These are phyloP conservation scores for Strix occidentalis DNA, from an alignment of 2,797 vertebrate species.

Conservation along the genomic window DNA sequence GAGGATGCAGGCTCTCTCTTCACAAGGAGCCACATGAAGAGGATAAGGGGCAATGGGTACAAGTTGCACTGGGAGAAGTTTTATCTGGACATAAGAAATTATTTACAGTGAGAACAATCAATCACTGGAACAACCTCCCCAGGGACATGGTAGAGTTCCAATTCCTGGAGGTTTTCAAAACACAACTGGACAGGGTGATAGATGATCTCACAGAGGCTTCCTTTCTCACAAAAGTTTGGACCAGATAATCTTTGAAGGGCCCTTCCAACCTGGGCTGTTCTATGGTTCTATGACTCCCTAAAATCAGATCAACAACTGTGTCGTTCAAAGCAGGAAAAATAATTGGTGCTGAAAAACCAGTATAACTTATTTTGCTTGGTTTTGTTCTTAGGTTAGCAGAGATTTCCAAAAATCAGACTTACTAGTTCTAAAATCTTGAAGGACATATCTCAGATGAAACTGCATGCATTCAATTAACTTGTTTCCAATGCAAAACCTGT, in stretches of 20 bases:
- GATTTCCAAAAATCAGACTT: not conserved
- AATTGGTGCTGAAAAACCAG: not conserved
- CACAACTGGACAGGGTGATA: not conserved
- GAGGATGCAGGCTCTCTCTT: not conserved
- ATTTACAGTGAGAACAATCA: not conserved
- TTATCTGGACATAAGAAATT: not conserved
- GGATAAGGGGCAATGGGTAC: not conserved
- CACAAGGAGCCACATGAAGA: not conserved
- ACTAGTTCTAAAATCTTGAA: not conserved
- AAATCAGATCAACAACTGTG: not conserved
- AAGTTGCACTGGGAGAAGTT: not conserved
- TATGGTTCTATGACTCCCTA: not conserved
- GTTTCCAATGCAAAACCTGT: not conserved
- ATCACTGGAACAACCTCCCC: not conserved
- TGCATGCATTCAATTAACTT: not conserved
- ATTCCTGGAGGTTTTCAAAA: not conserved
- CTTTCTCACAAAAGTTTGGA: not conserved
- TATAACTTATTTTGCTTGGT: not conserved
- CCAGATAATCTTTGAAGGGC: not conserved
- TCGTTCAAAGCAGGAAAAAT: not conserved
- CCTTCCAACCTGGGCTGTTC: not conserved
- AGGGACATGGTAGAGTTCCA: accelerated
- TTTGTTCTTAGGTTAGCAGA: not conserved
- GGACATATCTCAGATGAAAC: not conserved
- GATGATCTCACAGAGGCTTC: not conserved